These are phyloP conservation scores for Oedothorax gibbosus DNA, from an alignment of 1,140 invertebrate species.

Conservation along the genomic window DNA sequence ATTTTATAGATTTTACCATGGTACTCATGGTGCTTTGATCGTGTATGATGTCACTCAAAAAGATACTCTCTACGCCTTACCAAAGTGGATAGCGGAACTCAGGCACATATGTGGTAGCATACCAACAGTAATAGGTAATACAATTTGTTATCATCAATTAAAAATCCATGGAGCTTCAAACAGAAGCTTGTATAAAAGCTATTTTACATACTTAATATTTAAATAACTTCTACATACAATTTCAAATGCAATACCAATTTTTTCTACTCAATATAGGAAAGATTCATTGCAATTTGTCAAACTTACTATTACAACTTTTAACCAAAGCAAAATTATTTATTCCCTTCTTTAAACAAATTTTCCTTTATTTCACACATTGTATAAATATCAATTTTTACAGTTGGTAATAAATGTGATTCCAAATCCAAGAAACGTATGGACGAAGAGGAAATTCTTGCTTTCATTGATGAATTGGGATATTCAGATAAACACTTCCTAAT, in stretches of 20 bases:
- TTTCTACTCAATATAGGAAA: too few relatives aligned
- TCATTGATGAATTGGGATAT: constrained; percentile 38
- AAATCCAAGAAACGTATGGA: constrained; percentile 4
- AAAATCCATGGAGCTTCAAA: too few relatives aligned
- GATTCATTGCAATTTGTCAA: too few relatives aligned
- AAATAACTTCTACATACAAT: too few relatives aligned
- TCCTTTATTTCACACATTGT: too few relatives aligned
- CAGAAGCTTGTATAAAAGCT: too few relatives aligned
- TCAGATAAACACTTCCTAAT: constrained; percentile 30
- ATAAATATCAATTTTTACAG: constrained; percentile 12
- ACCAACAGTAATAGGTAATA: constrained; percentile 40
- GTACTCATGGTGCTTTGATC: constrained; percentile 98
- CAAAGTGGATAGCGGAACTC: constrained; percentile 97
- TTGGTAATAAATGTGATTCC: constrained; percentile 43
- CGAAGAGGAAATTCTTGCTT: constrained; percentile 26
- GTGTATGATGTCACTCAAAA: constrained; percentile 98
- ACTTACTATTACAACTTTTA: too few relatives aligned
- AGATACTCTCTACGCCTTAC: constrained; percentile 95
- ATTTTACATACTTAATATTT: too few relatives aligned
- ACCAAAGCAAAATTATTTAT: too few relatives aligned
- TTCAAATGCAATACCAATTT: too few relatives aligned
- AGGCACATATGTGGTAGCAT: constrained; percentile 74
- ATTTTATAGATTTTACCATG: constrained; percentile 44
- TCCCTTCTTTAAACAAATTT: too few relatives aligned
- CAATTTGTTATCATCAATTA: neutral